These are phyloP conservation scores for Gorsachius goisagi DNA, from an alignment of 2,113 vertebrate species.

Conservation along the genomic window DNA sequence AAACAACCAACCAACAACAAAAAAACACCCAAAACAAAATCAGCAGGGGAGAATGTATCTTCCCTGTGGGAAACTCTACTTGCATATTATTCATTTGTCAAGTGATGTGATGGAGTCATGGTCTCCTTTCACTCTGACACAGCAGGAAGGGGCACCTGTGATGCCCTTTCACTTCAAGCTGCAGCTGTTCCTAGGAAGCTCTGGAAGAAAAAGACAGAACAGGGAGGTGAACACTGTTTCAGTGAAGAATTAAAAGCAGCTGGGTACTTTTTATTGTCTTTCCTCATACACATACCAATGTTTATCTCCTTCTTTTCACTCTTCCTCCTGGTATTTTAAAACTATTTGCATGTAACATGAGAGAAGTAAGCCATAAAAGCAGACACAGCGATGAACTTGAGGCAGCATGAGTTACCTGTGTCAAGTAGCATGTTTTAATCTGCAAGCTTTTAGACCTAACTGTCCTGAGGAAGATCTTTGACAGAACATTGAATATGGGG, in stretches of 20 bases:
- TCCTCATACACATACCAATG: background rate
- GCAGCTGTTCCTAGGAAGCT: background rate
- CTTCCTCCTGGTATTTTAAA: background rate
- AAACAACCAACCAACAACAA: too few relatives aligned
- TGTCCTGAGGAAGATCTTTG: background rate
- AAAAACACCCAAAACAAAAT: background rate
- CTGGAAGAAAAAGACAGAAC: background rate
- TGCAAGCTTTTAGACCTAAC: background rate
- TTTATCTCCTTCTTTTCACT: background rate
- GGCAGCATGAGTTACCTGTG: background rate
- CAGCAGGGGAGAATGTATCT: background rate
- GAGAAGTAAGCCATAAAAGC: background rate
- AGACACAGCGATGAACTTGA: background rate
- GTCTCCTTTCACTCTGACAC: background rate
- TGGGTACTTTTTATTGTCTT: background rate
- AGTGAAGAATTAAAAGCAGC: background rate
- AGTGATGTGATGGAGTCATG: background rate
- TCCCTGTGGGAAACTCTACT: background rate
- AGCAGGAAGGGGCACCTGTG: background rate
- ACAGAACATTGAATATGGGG: fast-evolving
- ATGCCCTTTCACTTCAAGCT: background rate
- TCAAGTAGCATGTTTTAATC: background rate
- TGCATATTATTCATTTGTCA: background rate
- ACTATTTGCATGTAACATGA: background rate
- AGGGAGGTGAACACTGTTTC: background rate